phyloP scores from a whole-genome alignment of 2,888 invertebrate genomes.

The Drosophila tanythrix region DNA sequence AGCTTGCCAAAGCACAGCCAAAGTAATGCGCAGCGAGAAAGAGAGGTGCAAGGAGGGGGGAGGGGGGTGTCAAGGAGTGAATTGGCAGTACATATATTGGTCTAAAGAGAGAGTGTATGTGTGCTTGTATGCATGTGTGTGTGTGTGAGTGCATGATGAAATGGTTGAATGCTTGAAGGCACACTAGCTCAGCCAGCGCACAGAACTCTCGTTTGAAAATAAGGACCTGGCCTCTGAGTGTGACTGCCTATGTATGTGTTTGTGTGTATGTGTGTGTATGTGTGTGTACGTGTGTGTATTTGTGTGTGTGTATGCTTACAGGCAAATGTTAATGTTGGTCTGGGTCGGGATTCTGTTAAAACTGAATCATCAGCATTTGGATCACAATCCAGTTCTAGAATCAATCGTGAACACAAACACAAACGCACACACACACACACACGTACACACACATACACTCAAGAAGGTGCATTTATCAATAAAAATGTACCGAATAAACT shows the following conservation, averaged over 20 bases:
- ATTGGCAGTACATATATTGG: constrained; percentile 19
- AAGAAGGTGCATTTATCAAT: constrained; percentile 9
- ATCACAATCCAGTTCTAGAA: constrained; percentile 47
- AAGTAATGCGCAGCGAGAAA: constrained; percentile 34
- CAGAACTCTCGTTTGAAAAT: constrained; percentile 33
- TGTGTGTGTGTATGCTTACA: constrained; percentile 10
- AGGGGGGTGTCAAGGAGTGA: not conserved
- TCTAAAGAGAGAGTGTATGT: constrained; percentile 12
- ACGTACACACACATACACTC: not conserved
- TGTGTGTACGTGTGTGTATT: not conserved
- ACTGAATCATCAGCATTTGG: constrained; percentile 44
- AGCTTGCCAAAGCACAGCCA: constrained; percentile 41
- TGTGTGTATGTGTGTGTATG: not conserved
- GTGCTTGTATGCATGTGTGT: constrained; percentile 15
- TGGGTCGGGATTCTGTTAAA: constrained; percentile 9
- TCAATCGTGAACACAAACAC: constrained; percentile 11
- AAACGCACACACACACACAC: not conserved
- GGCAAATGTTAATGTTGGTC: constrained; percentile 42
- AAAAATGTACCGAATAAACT: constrained; percentile 23
- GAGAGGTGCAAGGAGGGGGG: not conserved
- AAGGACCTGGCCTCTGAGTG: constrained; percentile 39
- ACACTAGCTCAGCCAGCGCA: constrained; percentile 18
- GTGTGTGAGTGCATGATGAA: constrained; percentile 41
- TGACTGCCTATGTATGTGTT: not conserved
- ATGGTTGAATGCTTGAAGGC: constrained; percentile 46